Base-by-base conservation (phyloP, 2,113 vertebrate species). In the Tachycineta bicolor region DNA sequence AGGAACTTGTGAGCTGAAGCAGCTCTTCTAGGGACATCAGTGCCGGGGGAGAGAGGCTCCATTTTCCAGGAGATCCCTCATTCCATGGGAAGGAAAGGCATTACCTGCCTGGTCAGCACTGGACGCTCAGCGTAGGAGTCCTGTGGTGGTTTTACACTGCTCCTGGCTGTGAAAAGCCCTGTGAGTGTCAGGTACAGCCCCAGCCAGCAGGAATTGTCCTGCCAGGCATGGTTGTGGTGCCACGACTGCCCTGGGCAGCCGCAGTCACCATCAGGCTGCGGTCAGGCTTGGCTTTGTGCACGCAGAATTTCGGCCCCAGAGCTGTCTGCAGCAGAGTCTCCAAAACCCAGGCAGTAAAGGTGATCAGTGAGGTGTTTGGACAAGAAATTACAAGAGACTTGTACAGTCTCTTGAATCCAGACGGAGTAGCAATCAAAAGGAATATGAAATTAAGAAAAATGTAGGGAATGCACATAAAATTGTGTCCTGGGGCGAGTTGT, bases 391-490 rank as follows among this genome's bases (percentile, higher is more conserved):
- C 68, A 87, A 55, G 94, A 92, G 41, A 14, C 25, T 39, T 71
- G 14, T 37, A 2, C 26, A 86, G 39, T 77, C 15, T 62, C 29
- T 77, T 0, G 0, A 37, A 46, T 80, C 76, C 52, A 81, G 85
- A 23, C 33, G 82, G 92, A 92, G 69, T 55, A 44, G 23, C 7
- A 50, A 92, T 97, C 85, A 96, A 94, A 96, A 96, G 79, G 71
- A 96, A 80, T 83, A 93, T 7, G 44, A 87, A 91, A 95, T 95
- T 52, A 83, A 75, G 90, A 93, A 96, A 94, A 93, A 95, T 83
- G 52, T 78, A 60, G 68, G 56, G 90, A 97, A 96, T 92, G 87
- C 79, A 86, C 92, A 52, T 93, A 88, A 96, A 96, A 93, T 88
- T 53, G 56, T 78, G 24, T 90, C 94, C 92, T 29, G 60, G 44